Conservation (phyloP, 2,113 vertebrate genomes). For the Australoheros scitulus region DNA sequence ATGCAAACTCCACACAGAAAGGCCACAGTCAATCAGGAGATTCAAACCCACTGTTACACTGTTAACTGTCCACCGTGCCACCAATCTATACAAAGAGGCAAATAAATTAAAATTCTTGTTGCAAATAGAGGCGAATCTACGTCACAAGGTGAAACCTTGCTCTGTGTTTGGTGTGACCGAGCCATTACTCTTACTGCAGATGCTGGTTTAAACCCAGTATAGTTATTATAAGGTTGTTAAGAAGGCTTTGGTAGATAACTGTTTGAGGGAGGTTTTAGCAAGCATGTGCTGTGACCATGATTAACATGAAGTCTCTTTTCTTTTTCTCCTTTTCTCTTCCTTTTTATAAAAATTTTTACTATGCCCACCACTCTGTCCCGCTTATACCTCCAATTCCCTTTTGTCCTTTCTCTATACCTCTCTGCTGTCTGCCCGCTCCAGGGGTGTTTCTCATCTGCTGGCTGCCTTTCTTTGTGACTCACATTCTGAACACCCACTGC, state of each 20-base stretch:
- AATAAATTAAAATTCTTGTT: not conserved
- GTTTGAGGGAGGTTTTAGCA: not conserved
- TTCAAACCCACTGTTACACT: not conserved
- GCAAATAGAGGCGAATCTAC: not conserved
- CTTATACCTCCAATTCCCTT: not conserved
- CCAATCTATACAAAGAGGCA: not conserved
- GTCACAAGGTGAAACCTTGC: not conserved
- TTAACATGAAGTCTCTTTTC: constrained; percentile 4
- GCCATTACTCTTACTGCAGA: not conserved
- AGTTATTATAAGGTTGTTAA: not conserved
- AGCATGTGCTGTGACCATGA: not conserved
- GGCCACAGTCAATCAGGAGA: not conserved
- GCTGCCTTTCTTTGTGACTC: constrained; percentile 95
- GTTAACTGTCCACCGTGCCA: not conserved
- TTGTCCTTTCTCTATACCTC: constrained; percentile 20
- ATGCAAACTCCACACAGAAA: not conserved
- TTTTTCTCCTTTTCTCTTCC: not conserved
- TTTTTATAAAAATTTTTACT: not conserved
- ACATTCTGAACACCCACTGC: constrained; percentile 93
- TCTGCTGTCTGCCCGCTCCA: constrained; percentile 58
- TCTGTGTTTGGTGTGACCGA: not conserved
- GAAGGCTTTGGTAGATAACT: not conserved
- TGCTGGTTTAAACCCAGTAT: not conserved
- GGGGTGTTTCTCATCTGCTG: constrained; percentile 95
- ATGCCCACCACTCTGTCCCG: constrained; percentile 1